phyloP scores from a whole-genome alignment of 2,113 vertebrate genomes.

The Menura novaehollandiae region DNA sequence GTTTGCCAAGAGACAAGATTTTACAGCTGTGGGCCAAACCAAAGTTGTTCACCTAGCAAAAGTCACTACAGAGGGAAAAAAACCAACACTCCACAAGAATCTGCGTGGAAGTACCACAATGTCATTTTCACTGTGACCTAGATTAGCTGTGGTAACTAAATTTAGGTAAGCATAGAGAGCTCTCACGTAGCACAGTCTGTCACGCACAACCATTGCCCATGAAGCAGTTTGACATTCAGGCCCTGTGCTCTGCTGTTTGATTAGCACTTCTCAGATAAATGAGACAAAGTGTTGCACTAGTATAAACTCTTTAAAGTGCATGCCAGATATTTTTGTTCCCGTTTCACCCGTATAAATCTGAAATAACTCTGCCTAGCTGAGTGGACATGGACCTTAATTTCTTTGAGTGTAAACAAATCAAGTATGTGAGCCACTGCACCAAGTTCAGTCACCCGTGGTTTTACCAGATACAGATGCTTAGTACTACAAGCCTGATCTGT shows the following conservation, averaged over 20 bases:
- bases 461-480: not conserved
- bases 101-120: not conserved
- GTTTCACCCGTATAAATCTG: not conserved
- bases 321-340: not conserved
- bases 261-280: not conserved
- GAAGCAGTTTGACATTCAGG: not conserved
- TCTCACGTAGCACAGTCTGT: not conserved
- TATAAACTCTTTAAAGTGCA: not conserved
- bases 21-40: not conserved
- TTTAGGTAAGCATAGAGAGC: rapidly evolving
- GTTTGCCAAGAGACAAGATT: not conserved
- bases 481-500: not conserved
- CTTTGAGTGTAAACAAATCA: not conserved
- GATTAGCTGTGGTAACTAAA: not conserved
- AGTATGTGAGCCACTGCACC: not conserved
- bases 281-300: not conserved
- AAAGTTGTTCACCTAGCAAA: not conserved
- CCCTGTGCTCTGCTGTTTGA: not conserved
- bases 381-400: not conserved
- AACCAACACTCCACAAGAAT: not conserved
- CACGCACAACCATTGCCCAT: not conserved
- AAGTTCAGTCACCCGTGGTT: not conserved
- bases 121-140: not conserved
- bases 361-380: not conserved
- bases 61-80: not conserved